Percentiles rank a stretch among this genome's conserved stretches.
phyloP scores from a whole-genome alignment of 2,888 invertebrate species.

The Reticulitermes lucifugus region DNA sequence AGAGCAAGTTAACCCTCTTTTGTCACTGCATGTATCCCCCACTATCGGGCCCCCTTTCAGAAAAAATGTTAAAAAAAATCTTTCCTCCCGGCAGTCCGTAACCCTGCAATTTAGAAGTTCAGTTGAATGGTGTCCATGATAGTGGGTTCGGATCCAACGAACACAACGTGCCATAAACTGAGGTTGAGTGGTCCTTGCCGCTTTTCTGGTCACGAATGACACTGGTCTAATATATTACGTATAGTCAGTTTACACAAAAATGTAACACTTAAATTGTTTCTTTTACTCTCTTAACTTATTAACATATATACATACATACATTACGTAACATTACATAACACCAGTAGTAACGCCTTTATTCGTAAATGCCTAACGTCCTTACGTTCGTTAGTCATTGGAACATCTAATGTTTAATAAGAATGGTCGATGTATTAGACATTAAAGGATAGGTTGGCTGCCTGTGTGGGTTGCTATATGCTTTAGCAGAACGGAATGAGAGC shows the following conservation, averaged over 20 bases:
- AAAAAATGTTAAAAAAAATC: not conserved
- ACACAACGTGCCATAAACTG: conserved; percentile 1
- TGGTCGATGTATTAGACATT: no score
- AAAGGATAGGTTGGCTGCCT: no score
- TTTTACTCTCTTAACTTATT: no score
- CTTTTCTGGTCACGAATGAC: not conserved
- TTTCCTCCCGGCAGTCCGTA: not conserved
- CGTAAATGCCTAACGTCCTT: no score
- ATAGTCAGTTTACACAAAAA: not conserved
- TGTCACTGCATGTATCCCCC: conserved; percentile 36
- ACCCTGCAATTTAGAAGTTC: conserved; percentile 22
- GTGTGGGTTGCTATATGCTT: no score
- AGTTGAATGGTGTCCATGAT: conserved; percentile 21
- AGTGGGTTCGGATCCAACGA: not conserved
- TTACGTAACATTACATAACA: no score
- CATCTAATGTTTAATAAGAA: no score
- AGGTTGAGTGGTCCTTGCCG: conserved; percentile 1
- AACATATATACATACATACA: no score
- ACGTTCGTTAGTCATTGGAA: no score
- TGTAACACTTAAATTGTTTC: not conserved
- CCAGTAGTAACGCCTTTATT: no score
- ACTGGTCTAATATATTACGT: not conserved
- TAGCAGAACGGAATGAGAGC: no score
- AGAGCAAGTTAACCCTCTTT: conserved; percentile 41
- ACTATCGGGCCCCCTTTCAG: not conserved